phyloP scores from a whole-genome alignment of 2,797 vertebrate genomes.

The Pseudochirops cupreus region DNA sequence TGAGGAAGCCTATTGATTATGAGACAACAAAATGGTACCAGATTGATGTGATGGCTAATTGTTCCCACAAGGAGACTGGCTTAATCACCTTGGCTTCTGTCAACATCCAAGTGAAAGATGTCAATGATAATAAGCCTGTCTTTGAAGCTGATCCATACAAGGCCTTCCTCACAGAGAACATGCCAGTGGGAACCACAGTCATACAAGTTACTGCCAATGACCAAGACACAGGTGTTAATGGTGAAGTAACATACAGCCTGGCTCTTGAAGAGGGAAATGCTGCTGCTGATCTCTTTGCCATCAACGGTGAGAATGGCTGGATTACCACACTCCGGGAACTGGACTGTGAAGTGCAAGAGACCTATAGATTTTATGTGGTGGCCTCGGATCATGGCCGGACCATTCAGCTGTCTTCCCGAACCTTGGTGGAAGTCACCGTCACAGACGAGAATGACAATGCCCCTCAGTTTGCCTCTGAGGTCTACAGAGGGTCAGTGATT shows the following conservation, averaged over 20 bases:
- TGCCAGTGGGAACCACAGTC: conserved; percentile 95
- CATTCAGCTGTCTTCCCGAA: conserved; percentile 93
- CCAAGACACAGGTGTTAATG: conserved; percentile 93
- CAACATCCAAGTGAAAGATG: conserved; percentile 95
- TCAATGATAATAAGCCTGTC: conserved; percentile 96
- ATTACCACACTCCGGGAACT: conserved; percentile 90
- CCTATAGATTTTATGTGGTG: conserved; percentile 92
- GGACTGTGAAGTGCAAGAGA: conserved; percentile 91
- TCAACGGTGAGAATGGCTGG: conserved; percentile 95
- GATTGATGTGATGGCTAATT: conserved; percentile 95
- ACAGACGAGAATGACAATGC: conserved; percentile 98
- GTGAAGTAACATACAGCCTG: conserved; percentile 94
- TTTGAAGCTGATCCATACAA: conserved; percentile 96
- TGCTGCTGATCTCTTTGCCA: conserved; percentile 88
- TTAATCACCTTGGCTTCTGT: conserved; percentile 95
- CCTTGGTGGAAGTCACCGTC: conserved; percentile 93
- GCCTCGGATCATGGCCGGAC: conserved; percentile 93
- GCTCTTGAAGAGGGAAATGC: conserved; percentile 85
- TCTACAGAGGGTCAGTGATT: conserved; percentile 91
- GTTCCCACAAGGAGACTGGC: conserved; percentile 92
- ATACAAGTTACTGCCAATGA: conserved; percentile 98
- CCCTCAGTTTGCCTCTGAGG: conserved; percentile 91
- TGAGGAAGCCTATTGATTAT: conserved; percentile 94
- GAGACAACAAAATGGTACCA: conserved; percentile 98
- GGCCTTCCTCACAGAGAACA: conserved; percentile 95